phyloP scores from a whole-genome alignment of 2,888 invertebrate species.

The Brachypalpus laphriformis region DNA sequence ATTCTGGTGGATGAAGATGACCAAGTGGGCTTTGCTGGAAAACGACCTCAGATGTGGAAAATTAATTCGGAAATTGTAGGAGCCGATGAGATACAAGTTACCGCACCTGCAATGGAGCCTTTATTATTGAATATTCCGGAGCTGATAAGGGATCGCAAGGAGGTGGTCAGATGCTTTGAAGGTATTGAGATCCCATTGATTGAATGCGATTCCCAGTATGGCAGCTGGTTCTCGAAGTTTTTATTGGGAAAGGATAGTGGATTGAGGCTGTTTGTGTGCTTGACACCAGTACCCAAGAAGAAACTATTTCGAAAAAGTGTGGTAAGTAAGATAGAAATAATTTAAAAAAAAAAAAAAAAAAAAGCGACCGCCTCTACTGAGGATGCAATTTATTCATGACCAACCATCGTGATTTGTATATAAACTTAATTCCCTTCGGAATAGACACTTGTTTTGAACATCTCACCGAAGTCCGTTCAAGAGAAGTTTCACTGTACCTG shows the following conservation, averaged over 20 bases:
- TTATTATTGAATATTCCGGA: conserved; percentile 82
- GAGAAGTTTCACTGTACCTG: no score
- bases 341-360: neutral
- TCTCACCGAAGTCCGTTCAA: no score
- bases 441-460: no score
- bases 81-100: conserved; percentile 83
- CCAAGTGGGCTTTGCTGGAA: conserved; percentile 12
- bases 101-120: conserved; percentile 84
- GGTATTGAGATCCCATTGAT: conserved; percentile 84
- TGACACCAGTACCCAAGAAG: conserved; percentile 80
- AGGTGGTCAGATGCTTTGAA: conserved; percentile 82
- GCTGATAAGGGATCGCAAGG: conserved; percentile 77
- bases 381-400: no score
- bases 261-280: conserved; percentile 85
- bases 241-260: conserved; percentile 83
- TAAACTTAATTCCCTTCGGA: no score
- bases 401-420: no score
- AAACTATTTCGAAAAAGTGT: conserved; percentile 75
- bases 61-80: conserved; percentile 47
- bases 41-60: conserved; percentile 51
- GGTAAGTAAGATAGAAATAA: conserved; percentile 15
- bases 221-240: conserved; percentile 88
- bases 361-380: no score
- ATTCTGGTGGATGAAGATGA: conserved; percentile 41
- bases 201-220: conserved; percentile 90